phyloP scores from a whole-genome alignment of 1,140 invertebrate species.

The Sweltsa coloradensis region DNA sequence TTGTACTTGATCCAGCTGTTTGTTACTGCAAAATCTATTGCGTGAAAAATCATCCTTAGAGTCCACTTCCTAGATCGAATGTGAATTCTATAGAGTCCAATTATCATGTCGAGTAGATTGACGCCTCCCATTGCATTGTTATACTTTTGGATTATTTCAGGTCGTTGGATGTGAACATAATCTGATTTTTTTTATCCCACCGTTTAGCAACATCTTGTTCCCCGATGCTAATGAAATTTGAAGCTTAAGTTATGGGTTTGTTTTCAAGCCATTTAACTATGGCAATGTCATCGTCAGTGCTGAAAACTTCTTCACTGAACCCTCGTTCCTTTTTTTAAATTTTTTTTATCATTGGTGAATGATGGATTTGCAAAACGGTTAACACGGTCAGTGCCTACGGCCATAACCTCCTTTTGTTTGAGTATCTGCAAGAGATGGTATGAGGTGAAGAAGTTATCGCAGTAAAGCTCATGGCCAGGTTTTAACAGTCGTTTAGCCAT shows the following conservation, averaged over 20 bases:
- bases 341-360: slow-evolving; percentile 13
- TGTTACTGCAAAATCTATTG: no score
- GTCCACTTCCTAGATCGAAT: slow-evolving; percentile 10
- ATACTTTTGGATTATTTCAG: slow-evolving; percentile 14
- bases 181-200: slow-evolving; percentile 11
- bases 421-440: slow-evolving; percentile 9
- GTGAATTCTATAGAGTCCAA: slow-evolving; percentile 10
- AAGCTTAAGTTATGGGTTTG: slow-evolving; percentile 10
- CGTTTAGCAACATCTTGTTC: slow-evolving; percentile 11
- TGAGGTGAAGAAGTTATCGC: slow-evolving; percentile 16
- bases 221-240: slow-evolving; percentile 14
- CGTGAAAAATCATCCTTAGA: no score
- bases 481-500: slow-evolving; percentile 8
- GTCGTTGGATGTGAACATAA: slow-evolving; percentile 7
- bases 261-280: slow-evolving; percentile 15
- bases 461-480: slow-evolving; percentile 15
- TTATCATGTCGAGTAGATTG: slow-evolving; percentile 15
- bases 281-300: slow-evolving; percentile 10
- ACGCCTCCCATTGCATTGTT: slow-evolving; percentile 15
- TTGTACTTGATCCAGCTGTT: slow-evolving; percentile 10
- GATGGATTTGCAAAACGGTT: slow-evolving; percentile 12
- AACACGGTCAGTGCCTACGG: slow-evolving; percentile 12
- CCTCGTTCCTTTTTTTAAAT: slow-evolving; percentile 16
- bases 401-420: slow-evolving; percentile 11
- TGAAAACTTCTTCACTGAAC: slow-evolving; percentile 12